phyloP scores from a whole-genome alignment of 2,797 vertebrate species.

The Danio jaintianensis region DNA sequence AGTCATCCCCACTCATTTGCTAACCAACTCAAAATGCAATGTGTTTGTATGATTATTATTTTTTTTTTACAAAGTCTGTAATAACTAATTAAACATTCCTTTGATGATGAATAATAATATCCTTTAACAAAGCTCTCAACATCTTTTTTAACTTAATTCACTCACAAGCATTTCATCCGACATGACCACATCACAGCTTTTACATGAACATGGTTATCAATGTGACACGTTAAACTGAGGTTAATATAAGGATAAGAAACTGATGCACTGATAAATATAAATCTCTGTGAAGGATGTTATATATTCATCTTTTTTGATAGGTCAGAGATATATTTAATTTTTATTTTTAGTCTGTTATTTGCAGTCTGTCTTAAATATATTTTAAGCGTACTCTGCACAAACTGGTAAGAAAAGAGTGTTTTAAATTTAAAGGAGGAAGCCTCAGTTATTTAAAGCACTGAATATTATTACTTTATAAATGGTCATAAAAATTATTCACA shows the following conservation, averaged over 20 bases:
- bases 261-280: background rate
- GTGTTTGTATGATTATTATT: conserved; percentile 31
- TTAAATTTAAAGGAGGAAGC: background rate
- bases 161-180: conserved; percentile 23
- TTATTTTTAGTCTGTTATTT: background rate
- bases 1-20: conserved; percentile 61
- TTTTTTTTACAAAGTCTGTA: conserved; percentile 2
- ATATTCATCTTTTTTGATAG: background rate
- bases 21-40: conserved; percentile 48
- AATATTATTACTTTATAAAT: conserved; percentile 6
- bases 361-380: background rate
- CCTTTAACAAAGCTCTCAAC: conserved; percentile 33
- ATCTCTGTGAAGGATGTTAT: conserved; percentile 19
- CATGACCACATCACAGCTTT: background rate
- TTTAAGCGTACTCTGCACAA: background rate
- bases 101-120: conserved; percentile 31
- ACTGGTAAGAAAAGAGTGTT: background rate
- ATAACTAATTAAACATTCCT: conserved; percentile 2
- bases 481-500: conserved; percentile 11
- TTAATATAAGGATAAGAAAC: too few relatives aligned
- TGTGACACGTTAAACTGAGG: background rate
- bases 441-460: conserved; percentile 2
- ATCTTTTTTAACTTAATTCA: conserved; percentile 30
- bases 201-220: background rate
- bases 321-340: background rate